These are phyloP conservation scores for Anhinga anhinga DNA, from an alignment of 2,113 vertebrate genomes.

Conservation along the genomic window DNA sequence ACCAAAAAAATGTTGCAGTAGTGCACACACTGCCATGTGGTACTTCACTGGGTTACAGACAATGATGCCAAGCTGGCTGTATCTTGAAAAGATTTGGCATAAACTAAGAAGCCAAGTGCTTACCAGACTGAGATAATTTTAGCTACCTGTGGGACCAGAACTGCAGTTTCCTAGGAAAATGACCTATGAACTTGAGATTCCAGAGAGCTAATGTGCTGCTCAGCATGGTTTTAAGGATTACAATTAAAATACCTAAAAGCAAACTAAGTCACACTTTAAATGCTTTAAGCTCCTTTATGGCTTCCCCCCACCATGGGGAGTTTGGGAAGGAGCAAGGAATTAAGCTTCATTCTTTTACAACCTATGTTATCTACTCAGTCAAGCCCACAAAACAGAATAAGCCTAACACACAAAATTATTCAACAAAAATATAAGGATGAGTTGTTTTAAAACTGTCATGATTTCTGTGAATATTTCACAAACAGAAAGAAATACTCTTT, in stretches of 20 bases:
- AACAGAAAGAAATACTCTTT: not conserved
- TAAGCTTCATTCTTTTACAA: not conserved
- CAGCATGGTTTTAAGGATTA: not conserved
- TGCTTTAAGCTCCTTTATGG: not conserved
- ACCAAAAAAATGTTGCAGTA: too few species aligned
- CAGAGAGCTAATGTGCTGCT: not conserved
- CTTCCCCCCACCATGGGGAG: not conserved
- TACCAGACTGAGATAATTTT: too few species aligned
- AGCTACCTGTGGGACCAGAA: not conserved
- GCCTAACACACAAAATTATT: too few species aligned
- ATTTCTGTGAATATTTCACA: not conserved
- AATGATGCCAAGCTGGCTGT: not conserved
- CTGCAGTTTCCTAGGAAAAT: not conserved
- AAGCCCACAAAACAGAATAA: not conserved
- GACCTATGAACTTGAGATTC: not conserved
- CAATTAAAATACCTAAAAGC: not conserved
- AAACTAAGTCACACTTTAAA: not conserved
- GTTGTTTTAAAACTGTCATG: not conserved
- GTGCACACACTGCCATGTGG: not conserved
- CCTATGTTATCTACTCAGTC: not conserved
- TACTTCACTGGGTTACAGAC: too few species aligned
- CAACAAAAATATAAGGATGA: not conserved
- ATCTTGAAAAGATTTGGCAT: not conserved
- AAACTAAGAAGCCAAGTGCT: not conserved
- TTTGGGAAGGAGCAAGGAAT: not conserved